These are phyloP conservation scores for Ceratitis capitata DNA, from an alignment of 1,140 invertebrate species.

Conservation along the genomic window DNA sequence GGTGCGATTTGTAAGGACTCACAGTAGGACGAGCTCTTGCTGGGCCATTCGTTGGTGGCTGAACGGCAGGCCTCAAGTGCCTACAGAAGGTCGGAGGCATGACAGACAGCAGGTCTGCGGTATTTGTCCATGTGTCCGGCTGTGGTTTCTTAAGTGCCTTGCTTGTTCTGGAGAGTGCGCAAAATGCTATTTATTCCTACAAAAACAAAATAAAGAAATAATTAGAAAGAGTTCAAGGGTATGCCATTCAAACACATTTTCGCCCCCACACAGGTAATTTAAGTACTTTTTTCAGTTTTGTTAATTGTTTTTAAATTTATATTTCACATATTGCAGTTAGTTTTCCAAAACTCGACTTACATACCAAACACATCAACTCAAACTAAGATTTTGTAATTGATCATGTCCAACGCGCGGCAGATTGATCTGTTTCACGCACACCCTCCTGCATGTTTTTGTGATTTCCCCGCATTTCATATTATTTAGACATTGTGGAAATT, in stretches of 20 bases:
- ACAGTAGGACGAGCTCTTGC: background rate
- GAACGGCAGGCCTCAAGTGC: background rate
- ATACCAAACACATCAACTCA: no score
- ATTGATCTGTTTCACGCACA: background rate
- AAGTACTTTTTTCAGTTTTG: no score
- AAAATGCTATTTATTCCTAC: no score
- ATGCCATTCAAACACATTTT: no score
- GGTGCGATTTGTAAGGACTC: constrained; percentile 6
- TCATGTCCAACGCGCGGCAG: background rate
- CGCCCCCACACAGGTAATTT: no score
- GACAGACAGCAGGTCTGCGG: constrained; percentile 30
- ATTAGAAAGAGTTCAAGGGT: no score
- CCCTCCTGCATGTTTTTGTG: background rate
- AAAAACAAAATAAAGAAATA: no score
- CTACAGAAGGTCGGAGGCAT: background rate
- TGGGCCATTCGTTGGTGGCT: background rate
- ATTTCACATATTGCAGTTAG: no score
- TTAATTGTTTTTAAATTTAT: no score
- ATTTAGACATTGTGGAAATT: background rate
- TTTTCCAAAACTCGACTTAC: no score
- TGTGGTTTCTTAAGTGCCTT: background rate
- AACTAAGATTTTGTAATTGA: background rate
- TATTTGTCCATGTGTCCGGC: constrained; percentile 25
- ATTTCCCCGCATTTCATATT: background rate
- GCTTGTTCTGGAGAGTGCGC: background rate